These are phyloP conservation scores for Phyllostomus hastatus DNA, from an alignment of 2,113 vertebrate species.

Conservation along the genomic window DNA sequence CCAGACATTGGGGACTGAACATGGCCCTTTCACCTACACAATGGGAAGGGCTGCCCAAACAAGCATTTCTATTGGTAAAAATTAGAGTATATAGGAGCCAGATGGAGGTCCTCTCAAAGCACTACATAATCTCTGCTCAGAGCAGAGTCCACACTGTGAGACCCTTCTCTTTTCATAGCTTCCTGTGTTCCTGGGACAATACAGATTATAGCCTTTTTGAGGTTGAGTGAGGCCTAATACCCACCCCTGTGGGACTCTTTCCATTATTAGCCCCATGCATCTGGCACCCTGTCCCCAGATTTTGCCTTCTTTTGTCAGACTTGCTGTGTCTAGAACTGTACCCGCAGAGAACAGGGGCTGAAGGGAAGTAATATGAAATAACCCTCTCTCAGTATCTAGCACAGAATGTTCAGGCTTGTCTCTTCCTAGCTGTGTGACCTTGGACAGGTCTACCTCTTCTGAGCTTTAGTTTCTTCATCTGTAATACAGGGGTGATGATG, in stretches of 20 bases:
- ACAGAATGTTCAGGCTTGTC: neutral
- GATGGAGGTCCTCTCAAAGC: neutral
- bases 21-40: neutral
- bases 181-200: neutral
- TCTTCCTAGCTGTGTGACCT: neutral
- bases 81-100: neutral
- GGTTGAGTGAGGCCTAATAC: neutral
- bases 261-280: neutral
- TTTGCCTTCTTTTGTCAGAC: neutral
- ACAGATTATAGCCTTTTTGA: neutral
- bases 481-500: neutral
- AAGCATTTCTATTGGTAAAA: neutral
- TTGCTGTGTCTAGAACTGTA: neutral
- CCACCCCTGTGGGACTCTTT: neutral
- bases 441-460: neutral
- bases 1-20: neutral
- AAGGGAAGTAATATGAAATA: neutral
- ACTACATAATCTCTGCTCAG: neutral
- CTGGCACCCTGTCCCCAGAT: neutral
- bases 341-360: neutral
- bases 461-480: neutral
- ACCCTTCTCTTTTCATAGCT: neutral
- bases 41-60: neutral
- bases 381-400: neutral
- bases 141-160: neutral